Percentiles rank a stretch among this genome's conserved stretches.
Conservation (phyloP, 2,888 invertebrate genomes). For the Nephrotoma flavescens region DNA sequence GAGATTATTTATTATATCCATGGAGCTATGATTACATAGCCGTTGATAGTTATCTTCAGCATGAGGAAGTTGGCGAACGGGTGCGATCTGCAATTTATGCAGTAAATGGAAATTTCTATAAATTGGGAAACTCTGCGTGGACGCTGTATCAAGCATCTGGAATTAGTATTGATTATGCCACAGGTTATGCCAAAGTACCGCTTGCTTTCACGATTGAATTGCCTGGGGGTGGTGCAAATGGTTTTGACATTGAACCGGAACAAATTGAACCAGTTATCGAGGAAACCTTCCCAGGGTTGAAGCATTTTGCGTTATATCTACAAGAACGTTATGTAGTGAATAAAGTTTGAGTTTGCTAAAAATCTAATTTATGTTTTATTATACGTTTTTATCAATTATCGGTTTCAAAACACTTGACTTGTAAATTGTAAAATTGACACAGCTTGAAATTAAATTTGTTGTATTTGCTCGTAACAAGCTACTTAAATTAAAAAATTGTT, state of each 20-base stretch:
- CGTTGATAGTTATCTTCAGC: neutral
- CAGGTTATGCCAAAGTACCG: constrained; percentile 37
- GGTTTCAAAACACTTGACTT: too few relatives aligned
- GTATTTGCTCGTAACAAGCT: too few relatives aligned
- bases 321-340: neutral
- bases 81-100: neutral
- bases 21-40: constrained; percentile 23
- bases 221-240: constrained; percentile 34
- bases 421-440: too few relatives aligned
- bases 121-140: constrained; percentile 33
- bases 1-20: constrained; percentile 31
- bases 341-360: neutral
- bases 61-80: neutral
- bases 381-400: too few relatives aligned
- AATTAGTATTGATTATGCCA: constrained; percentile 50
- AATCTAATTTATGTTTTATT: too few relatives aligned
- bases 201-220: constrained; percentile 49
- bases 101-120: constrained; percentile 17
- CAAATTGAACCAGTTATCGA: constrained; percentile 31
- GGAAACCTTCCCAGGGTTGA: neutral
- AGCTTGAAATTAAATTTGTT: too few relatives aligned
- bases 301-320: neutral
- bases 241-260: constrained; percentile 40
- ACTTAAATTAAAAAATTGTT: too few relatives aligned
- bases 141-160: constrained; percentile 39